A percentile compares a stretch with the other conserved stretches of the same genome.
phyloP scores from a whole-genome alignment of 2,888 invertebrate species.

The Thymelicus acteon region DNA sequence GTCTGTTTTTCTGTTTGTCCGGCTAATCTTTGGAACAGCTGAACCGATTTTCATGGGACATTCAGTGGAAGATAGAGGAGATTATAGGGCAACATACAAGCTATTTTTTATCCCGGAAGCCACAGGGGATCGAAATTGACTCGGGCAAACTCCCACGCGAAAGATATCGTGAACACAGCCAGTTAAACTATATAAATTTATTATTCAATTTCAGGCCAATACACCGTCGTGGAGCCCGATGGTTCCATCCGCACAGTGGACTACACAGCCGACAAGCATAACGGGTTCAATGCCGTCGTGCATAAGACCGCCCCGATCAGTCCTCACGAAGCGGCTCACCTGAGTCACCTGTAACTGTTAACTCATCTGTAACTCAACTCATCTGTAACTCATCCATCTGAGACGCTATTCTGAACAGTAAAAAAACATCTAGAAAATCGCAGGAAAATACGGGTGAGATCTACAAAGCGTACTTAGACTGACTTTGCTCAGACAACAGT shows the following conservation, averaged over 20 bases:
- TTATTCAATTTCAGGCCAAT: constrained; percentile 69
- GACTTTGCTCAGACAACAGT: too few species aligned
- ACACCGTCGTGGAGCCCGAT: constrained; percentile 79
- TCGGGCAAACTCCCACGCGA: too few species aligned
- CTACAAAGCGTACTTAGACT: too few species aligned
- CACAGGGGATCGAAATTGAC: too few species aligned
- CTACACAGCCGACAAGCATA: constrained; percentile 81
- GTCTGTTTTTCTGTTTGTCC: too few species aligned
- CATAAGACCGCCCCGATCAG: constrained; percentile 77
- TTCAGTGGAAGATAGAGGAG: too few species aligned
- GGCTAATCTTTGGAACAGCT: too few species aligned
- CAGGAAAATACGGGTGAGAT: too few species aligned
- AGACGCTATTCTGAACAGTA: not conserved
- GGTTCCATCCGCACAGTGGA: constrained; percentile 81
- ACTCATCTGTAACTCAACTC: constrained; percentile 37
- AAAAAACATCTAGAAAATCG: not conserved
- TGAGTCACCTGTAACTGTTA: constrained; percentile 35
- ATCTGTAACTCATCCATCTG: not conserved
- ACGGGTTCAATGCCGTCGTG: constrained; percentile 80
- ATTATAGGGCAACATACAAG: too few species aligned
- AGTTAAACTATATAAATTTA: not conserved
- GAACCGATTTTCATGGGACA: too few species aligned
- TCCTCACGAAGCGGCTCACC: constrained; percentile 69
- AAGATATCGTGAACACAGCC: too few species aligned
- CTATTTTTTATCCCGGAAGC: too few species aligned